These are phyloP conservation scores for Apostichopus japonicus DNA, from an alignment of 35 echinoderm and acorn worm species.

Conservation along the genomic window DNA sequence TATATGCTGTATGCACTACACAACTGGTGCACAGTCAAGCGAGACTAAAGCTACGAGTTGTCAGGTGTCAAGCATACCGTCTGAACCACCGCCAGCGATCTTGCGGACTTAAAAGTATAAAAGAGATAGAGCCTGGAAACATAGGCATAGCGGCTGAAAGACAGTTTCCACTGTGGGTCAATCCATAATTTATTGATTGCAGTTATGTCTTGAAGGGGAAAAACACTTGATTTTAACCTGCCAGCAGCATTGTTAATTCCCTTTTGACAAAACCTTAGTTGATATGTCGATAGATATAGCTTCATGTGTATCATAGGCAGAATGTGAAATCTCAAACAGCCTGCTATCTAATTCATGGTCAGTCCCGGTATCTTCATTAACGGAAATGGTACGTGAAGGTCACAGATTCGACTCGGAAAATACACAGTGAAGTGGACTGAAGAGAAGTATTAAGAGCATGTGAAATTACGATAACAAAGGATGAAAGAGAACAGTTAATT, in stretches of 20 bases:
- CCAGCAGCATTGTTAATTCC: constrained; percentile 39
- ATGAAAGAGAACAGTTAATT: too few relatives aligned
- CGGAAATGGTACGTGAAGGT: constrained; percentile 12
- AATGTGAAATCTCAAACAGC: neutral
- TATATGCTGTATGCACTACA: neutral
- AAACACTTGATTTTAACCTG: constrained; percentile 45
- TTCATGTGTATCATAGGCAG: neutral
- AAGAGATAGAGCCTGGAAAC: neutral
- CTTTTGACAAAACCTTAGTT: constrained; percentile 8
- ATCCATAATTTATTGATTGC: constrained; percentile 50
- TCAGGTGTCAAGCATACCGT: constrained; percentile 39
- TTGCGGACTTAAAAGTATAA: constrained; percentile 7
- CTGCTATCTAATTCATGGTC: constrained; percentile 2
- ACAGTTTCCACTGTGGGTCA: constrained; percentile 37
- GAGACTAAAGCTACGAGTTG: neutral
- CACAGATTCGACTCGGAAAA: neutral
- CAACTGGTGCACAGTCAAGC: constrained; percentile 30
- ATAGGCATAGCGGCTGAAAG: constrained; percentile 18
- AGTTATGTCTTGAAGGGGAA: constrained; percentile 29
- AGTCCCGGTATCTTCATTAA: neutral
- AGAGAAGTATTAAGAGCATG: neutral
- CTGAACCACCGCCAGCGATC: constrained; percentile 35
- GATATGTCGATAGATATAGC: constrained; percentile 5
- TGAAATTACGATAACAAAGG: neutral
- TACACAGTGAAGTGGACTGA: neutral